A percentile compares a stretch with the other conserved stretches of the same genome.
Evolutionary conservation across 2,888 invertebrate genomes (phyloP).

Genomic region (Rotaria sp.): DNA sequence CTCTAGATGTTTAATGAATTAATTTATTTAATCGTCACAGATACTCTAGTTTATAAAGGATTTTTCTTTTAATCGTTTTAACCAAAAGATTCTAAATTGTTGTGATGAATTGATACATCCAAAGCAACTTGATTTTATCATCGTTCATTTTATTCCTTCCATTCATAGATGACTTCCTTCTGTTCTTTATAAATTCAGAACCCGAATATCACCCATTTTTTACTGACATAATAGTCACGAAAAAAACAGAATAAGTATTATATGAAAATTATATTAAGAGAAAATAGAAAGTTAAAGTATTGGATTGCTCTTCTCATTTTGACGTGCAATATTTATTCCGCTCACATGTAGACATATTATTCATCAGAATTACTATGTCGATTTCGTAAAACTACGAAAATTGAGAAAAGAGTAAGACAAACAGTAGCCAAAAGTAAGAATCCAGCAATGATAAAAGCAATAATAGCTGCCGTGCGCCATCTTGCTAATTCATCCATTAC

Average conservation of each 20-base stretch:
- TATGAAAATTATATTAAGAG: too few relatives aligned
- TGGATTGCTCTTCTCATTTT: not conserved
- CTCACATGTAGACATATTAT: not conserved
- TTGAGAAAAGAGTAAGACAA: not conserved
- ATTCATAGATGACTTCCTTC: not conserved
- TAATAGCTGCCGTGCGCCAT: not conserved
- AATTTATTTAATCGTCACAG: too few relatives aligned
- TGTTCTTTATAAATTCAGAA: not conserved
- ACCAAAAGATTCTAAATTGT: not conserved
- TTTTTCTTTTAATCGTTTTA: not conserved
- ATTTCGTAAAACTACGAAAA: not conserved
- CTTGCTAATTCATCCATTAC: not conserved
- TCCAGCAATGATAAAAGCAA: not conserved
- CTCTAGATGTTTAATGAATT: too few relatives aligned
- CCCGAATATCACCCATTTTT: rapidly evolving
- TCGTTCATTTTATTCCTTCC: too few relatives aligned
- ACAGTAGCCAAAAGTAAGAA: not conserved
- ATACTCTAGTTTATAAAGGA: too few relatives aligned
- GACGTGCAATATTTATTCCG: not conserved
- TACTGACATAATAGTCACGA: not conserved
- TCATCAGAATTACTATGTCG: not conserved
- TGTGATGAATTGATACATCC: too few relatives aligned
- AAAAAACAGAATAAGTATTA: too few relatives aligned
- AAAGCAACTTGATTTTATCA: too few relatives aligned
- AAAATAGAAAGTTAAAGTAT: not conserved